Evolutionary conservation across 2,113 vertebrate genomes (phyloP).

Genomic region (Nothoprocta pentlandii): DNA sequence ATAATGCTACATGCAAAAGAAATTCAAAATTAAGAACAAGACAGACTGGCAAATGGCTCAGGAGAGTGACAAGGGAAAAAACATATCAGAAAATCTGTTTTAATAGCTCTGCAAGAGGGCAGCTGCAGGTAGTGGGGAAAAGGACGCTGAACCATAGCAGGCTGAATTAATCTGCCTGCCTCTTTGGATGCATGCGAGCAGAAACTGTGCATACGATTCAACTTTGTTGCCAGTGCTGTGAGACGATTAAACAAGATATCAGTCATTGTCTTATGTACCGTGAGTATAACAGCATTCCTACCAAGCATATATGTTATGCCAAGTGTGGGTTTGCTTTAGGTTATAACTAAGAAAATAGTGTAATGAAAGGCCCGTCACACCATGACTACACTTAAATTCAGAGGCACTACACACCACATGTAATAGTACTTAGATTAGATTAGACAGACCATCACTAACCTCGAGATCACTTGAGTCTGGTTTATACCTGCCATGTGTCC

Average conservation of each 20-base stretch:
- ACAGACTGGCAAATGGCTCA: neutral
- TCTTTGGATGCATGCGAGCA: neutral
- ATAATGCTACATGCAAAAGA: neutral
- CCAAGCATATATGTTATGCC: neutral
- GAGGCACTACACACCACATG: neutral
- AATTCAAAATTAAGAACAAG: neutral
- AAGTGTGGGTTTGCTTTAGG: slow-evolving; percentile 19
- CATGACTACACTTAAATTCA: neutral
- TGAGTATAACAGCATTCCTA: neutral
- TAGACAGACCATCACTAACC: slow-evolving; percentile 28
- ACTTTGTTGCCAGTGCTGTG: neutral
- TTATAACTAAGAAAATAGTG: neutral
- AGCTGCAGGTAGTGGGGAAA: neutral
- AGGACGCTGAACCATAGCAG: neutral
- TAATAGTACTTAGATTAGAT: slow-evolving; percentile 24
- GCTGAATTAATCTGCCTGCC: neutral
- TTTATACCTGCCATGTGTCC: slow-evolving; percentile 54
- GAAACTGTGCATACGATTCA: neutral
- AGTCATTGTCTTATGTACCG: neutral
- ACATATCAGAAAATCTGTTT: neutral
- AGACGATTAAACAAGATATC: neutral
- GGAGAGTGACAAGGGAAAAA: neutral
- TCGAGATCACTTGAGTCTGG: slow-evolving; percentile 7
- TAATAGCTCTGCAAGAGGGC: slow-evolving; percentile 14
- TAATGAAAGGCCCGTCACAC: neutral